Conservation (phyloP, 2,113 vertebrate genomes). For the Hippocampus abdominalis region DNA sequence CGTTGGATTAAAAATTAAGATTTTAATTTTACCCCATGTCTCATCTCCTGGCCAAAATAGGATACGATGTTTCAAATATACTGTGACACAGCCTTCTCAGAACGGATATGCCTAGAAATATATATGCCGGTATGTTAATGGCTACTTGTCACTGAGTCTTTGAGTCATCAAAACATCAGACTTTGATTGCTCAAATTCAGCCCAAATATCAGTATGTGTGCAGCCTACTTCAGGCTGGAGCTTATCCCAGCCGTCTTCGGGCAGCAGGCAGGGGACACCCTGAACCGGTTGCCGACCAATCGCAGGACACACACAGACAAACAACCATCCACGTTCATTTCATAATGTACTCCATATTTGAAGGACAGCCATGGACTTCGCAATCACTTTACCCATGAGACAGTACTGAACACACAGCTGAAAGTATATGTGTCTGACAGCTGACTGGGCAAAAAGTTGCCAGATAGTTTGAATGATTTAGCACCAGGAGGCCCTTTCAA, state of each 20-base stretch:
- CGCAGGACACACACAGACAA: no score
- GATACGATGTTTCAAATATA: slow-evolving; percentile 10
- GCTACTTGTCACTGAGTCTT: slow-evolving; percentile 18
- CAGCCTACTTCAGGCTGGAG: background rate
- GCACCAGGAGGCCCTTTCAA: slow-evolving; percentile 12
- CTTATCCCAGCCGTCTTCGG: no score
- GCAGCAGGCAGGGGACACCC: no score
- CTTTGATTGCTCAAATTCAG: no score
- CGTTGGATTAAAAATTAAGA: slow-evolving; percentile 59
- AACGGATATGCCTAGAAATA: background rate
- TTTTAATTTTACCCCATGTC: slow-evolving; percentile 31
- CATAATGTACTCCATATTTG: background rate
- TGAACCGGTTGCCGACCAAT: no score
- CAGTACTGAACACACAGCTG: background rate
- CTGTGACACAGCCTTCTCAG: background rate
- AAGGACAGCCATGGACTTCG: background rate
- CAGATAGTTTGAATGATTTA: slow-evolving; percentile 15
- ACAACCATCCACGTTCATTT: no score
- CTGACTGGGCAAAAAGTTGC: background rate
- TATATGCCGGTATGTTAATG: background rate
- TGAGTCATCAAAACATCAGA: no score
- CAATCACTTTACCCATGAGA: background rate
- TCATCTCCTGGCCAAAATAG: slow-evolving; percentile 20
- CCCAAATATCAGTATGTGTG: background rate
- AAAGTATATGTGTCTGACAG: slow-evolving; percentile 14